A percentile compares a stretch with the other conserved stretches of the same genome.
phyloP scores from a whole-genome alignment of 2,113 vertebrate genomes.

The Barnardius zonarius region DNA sequence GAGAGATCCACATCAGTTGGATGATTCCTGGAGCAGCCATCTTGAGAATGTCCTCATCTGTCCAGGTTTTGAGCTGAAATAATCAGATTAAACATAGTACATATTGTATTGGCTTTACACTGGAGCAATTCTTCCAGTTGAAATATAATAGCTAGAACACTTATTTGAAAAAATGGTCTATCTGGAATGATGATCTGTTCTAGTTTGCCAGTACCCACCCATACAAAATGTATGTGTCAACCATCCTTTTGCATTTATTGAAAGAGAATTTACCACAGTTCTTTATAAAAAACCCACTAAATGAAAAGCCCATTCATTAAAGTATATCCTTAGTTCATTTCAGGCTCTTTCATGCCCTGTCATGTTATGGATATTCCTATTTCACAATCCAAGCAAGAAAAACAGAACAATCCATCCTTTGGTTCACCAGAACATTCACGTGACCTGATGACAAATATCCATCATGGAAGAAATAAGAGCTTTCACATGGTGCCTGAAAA shows the following conservation, averaged over 20 bases:
- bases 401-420: slow-evolving; percentile 60
- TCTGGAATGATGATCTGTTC: not conserved
- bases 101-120: not conserved
- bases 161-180: not conserved
- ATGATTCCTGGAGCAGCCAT: not conserved
- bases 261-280: slow-evolving; percentile 7
- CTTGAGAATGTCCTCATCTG: not conserved
- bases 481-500: slow-evolving; percentile 33
- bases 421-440: slow-evolving; percentile 52
- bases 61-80: not conserved
- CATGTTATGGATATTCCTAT: slow-evolving; percentile 43
- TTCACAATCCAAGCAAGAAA: slow-evolving; percentile 57
- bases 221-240: not conserved
- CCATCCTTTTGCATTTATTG: not conserved
- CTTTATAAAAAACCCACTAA: not conserved
- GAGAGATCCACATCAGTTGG: not conserved
- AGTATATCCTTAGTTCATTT: slow-evolving; percentile 34
- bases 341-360: slow-evolving; percentile 31
- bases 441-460: slow-evolving; percentile 53
- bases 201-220: not conserved
- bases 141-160: not conserved
- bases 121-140: not conserved
- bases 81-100: not conserved
- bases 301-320: slow-evolving; percentile 26
- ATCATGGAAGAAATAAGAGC: slow-evolving; percentile 50